Percentiles rank a stretch among this genome's conserved stretches.
Conservation (phyloP, 2,113 vertebrate species). For the Crotalus tigris region DNA sequence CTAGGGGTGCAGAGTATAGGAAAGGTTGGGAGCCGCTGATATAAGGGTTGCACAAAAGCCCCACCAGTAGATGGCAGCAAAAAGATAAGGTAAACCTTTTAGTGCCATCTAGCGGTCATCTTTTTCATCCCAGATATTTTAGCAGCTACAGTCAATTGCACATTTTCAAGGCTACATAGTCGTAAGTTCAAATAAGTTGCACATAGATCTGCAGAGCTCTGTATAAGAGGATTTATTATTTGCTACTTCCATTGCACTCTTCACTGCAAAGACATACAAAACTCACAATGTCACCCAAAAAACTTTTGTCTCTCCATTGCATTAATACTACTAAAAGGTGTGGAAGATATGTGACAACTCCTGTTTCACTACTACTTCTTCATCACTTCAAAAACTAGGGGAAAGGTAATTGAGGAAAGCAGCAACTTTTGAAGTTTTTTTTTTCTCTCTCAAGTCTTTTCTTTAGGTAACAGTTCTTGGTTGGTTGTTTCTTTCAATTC, state of each 20-base stretch:
- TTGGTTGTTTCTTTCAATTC: not conserved
- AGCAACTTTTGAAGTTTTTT: not conserved
- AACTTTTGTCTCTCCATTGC: not conserved
- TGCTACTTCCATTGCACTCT: constrained; percentile 4
- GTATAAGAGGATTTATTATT: constrained; percentile 10
- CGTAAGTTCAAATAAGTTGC: not conserved
- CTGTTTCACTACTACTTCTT: not conserved
- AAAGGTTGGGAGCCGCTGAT: too few species aligned
- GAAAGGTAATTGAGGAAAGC: not conserved
- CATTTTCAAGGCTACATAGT: not conserved
- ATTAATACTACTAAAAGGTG: not conserved
- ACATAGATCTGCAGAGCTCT: not conserved
- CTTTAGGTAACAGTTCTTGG: not conserved
- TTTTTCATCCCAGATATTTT: not conserved
- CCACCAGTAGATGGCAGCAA: not conserved
- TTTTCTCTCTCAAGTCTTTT: not conserved
- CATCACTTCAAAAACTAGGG: not conserved
- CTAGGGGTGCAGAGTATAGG: too few species aligned
- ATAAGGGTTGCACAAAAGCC: not conserved
- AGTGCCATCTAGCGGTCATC: not conserved
- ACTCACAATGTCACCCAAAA: not conserved
- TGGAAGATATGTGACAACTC: rapidly evolving
- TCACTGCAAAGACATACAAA: constrained; percentile 5
- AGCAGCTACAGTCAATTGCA: not conserved
- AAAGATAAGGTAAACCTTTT: not conserved